Evolutionary conservation across 2,888 invertebrate species (phyloP).

Genomic region (Idaea biselata): DNA sequence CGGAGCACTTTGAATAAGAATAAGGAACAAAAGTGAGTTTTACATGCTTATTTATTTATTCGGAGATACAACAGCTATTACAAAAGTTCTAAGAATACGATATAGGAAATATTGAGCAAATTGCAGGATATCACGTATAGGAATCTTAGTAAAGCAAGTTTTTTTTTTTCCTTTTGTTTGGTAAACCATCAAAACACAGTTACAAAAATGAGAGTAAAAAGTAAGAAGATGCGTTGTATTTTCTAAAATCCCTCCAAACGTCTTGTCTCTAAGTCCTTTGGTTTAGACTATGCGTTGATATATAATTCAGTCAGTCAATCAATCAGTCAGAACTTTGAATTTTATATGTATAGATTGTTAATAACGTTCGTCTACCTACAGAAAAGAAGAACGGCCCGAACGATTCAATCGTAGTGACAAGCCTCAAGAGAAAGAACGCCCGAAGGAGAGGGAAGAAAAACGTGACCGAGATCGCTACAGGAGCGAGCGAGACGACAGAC

Average conservation of each 20-base stretch:
- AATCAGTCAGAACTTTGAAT: background rate
- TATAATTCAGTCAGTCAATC: too few relatives aligned
- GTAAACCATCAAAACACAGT: too few relatives aligned
- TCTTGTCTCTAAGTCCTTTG: too few relatives aligned
- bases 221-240: too few relatives aligned
- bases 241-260: conserved; percentile 1
- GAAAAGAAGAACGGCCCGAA: conserved; percentile 46
- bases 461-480: conserved; percentile 23
- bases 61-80: too few relatives aligned
- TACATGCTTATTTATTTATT: conserved; percentile 24
- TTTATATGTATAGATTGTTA: background rate
- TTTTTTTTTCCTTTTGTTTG: too few relatives aligned
- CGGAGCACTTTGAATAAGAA: conserved; percentile 62
- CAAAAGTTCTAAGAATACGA: too few relatives aligned
- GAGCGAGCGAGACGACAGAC: conserved; percentile 9
- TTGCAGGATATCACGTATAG: too few relatives aligned
- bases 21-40: conserved; percentile 30
- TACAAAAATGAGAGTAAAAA: too few relatives aligned
- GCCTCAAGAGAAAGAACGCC: conserved; percentile 21
- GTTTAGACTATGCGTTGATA: too few relatives aligned
- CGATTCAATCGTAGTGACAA: conserved; percentile 39
- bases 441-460: conserved; percentile 31
- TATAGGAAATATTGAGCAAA: too few relatives aligned
- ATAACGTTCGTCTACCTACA: conserved; percentile 18
- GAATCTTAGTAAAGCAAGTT: too few relatives aligned